Base-by-base conservation (phyloP, 1,140 invertebrate genomes). In the Cydia amplana region DNA sequence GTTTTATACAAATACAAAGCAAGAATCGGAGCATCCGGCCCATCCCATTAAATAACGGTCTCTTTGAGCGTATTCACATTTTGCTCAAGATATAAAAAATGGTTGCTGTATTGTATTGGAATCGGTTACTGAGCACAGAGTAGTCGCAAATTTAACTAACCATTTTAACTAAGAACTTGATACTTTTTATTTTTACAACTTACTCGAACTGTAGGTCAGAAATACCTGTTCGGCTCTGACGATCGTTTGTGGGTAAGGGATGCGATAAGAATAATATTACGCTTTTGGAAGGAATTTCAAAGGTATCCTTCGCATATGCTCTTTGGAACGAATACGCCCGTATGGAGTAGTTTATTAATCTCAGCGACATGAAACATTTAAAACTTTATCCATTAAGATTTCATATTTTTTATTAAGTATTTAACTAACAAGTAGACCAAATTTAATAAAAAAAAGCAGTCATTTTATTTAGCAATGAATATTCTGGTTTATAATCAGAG, bases 1-100 rank as follows among this genome's bases (percentile, higher is more conserved):
- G 65, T 70, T 70, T 70, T 18, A 18, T 70, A 70, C 36, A 43
- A 20, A 70, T 43, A 18, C 28, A 70, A 18, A 70, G n/a, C 32
- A 70, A 70, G 32, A 70, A 20, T 36, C 64, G 28, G 28, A 36
- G 32, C 28, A 43, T 36, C 65, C 65, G 65, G 65, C 32, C 65
- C 1, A 43, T 67, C 64, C 64, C 64, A 67, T 36, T 36, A 36
- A 67, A 67, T 70, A 70, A 70, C 65, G 65, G 65, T 70, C 28
- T 16, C 65, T 70, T 70, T 36, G 64, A 40, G 32, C 65, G n/a
- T n/a, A 28, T 18, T 70, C 65, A 20, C 36, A 43, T 70, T 70
- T 40, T 40, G 65, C 65, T 65, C 43, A 0, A 70, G 65, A 70
- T n/a, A 70, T 40, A 70, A 70, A 70, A 10, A 70, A 70, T 70